phyloP scores from a whole-genome alignment of 2,797 vertebrate genomes.

The Ataeniobius toweri region DNA sequence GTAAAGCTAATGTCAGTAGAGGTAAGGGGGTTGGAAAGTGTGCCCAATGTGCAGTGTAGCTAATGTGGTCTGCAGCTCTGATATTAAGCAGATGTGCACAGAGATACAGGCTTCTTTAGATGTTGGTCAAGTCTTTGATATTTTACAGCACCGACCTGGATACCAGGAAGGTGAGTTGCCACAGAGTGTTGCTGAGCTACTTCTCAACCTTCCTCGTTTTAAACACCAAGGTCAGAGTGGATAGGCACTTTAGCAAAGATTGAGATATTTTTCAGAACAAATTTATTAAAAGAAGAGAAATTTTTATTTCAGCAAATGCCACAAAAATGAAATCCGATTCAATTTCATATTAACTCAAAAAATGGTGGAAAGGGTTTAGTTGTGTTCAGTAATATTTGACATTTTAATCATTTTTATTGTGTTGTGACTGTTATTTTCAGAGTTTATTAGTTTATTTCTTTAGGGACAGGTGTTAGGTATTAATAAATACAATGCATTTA shows the following conservation, averaged over 20 bases:
- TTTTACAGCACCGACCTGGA: slow-evolving; percentile 41
- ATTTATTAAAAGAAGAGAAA: not conserved
- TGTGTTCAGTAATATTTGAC: not conserved
- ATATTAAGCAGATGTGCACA: slow-evolving; percentile 50
- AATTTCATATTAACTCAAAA: not conserved
- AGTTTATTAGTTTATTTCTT: not conserved
- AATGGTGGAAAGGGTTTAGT: not conserved
- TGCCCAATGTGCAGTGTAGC: not conserved
- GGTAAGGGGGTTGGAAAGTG: not conserved
- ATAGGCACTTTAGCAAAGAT: not conserved
- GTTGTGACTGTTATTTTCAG: not conserved
- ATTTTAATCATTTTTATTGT: not conserved
- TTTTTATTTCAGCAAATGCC: not conserved
- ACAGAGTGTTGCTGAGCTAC: not conserved
- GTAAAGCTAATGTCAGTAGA: slow-evolving; percentile 1
- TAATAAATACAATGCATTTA: not conserved
- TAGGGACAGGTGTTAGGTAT: too few species aligned
- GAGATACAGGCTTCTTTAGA: slow-evolving; percentile 60
- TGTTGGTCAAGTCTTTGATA: slow-evolving; percentile 75
- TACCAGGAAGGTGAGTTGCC: slow-evolving; percentile 6
- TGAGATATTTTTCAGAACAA: not conserved
- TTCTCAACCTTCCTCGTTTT: not conserved
- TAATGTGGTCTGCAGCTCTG: slow-evolving; percentile 38
- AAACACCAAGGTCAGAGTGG: not conserved
- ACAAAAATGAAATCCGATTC: not conserved